Conservation (phyloP, 2,113 vertebrate genomes). For the Atlantisia rogersi region DNA sequence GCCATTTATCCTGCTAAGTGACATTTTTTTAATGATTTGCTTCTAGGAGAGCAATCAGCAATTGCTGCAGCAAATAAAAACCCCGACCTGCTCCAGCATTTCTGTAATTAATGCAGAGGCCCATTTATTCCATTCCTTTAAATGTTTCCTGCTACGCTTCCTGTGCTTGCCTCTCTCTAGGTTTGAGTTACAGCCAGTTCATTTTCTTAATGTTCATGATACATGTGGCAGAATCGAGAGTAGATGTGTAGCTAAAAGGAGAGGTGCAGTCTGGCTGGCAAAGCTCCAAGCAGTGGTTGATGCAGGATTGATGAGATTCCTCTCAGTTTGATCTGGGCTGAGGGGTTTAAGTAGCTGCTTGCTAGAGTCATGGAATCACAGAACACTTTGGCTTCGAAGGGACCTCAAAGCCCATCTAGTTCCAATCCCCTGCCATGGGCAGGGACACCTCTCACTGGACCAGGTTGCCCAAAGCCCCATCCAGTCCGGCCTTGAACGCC, state of each 20-base stretch:
- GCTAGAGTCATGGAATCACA: too few relatives aligned
- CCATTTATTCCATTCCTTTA: background rate
- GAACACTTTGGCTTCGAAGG: too few relatives aligned
- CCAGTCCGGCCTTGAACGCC: too few relatives aligned
- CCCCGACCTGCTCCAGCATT: background rate
- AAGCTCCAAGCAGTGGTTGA: background rate
- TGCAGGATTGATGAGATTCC: background rate
- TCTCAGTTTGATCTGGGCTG: background rate
- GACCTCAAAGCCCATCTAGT: too few relatives aligned
- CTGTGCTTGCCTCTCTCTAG: background rate
- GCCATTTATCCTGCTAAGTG: background rate
- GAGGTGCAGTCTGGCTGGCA: background rate
- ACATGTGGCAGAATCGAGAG: background rate
- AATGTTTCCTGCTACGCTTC: slow-evolving; percentile 30
- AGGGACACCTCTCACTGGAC: too few relatives aligned
- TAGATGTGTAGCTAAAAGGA: background rate
- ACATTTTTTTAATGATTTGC: background rate
- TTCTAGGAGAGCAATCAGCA: background rate
- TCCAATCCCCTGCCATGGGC: too few relatives aligned
- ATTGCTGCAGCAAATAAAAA: background rate
- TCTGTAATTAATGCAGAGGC: slow-evolving; percentile 20
- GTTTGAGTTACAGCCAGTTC: slow-evolving; percentile 26
- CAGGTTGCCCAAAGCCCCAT: too few relatives aligned
- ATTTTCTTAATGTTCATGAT: slow-evolving; percentile 11
- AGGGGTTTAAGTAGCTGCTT: background rate